Base-by-base conservation (phyloP, 2,797 vertebrate genomes). In the Fundulus diaphanus region DNA sequence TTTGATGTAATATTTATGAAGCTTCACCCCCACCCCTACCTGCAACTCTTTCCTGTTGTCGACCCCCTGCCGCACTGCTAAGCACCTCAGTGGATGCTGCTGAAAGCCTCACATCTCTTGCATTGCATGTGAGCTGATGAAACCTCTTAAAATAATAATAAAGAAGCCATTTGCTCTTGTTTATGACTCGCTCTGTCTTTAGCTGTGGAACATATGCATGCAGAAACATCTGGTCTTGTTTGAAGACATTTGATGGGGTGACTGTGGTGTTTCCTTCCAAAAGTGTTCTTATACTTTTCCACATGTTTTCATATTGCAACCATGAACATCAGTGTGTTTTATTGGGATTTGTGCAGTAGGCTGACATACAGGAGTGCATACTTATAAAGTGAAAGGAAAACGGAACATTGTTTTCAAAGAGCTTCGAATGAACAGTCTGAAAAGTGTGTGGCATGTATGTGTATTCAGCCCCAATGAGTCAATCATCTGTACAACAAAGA, bases 1-100 rank as follows among this genome's bases (percentile, higher is more conserved):
- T 91, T 90, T 91, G 84, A 94, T 95, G 87, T 87, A 93, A 92
- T 93, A 92, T 95, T 93, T 89, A 93, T 93, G 83, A 83, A 75
- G 76, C 74, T 83, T 88, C 76, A 79, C 73, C 74, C 40, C 84
- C 68, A 67, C 42, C 84, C 37, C 77, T 73, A 57, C 68, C 37
- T 63, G 57, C 42, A 77, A 42, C 68, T 79, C 74, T 59, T 68
- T 78, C 59, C 74, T 86, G 74, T 81, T 33, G 70, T 88, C 82
- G 71, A 16, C 82, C 59, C 57, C 72, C 74, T 70, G 56, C 51
- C 42, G 54, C 76, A 56, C 66, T 75, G 56, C 77, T 82, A 74
- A 66, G 57, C 74, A 73, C 61, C 81, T 80, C 69, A 48, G 54
- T 68, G 54, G 80, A 81, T 82, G 68, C 20, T 75, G 77, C 77